Conservation (phyloP, 1,140 invertebrate species). For the Drosophila rufa region DNA sequence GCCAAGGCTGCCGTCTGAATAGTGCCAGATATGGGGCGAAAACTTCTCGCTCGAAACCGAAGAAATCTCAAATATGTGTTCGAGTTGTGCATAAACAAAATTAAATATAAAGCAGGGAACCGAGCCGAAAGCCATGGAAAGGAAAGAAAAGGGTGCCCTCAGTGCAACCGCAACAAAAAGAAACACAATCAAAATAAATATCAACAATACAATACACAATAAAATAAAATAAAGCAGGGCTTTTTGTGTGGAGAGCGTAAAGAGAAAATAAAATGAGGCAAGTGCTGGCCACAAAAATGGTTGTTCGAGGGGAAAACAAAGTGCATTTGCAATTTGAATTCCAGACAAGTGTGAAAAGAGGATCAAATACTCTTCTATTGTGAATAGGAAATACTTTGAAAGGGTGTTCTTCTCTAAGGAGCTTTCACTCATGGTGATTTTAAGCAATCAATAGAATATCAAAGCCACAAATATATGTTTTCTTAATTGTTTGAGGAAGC, state of each 20-base stretch:
- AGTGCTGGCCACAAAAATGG: conserved; percentile 35
- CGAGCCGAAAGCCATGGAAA: not conserved
- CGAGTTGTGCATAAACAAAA: conserved; percentile 65
- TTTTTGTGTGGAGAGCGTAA: conserved; percentile 27
- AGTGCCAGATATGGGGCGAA: conserved; percentile 21
- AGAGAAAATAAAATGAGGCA: conserved; percentile 25
- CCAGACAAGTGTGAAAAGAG: conserved; percentile 14
- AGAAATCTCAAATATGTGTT: conserved; percentile 76
- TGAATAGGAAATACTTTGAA: not conserved
- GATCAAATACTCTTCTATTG: not conserved
- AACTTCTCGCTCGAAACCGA: conserved; percentile 39
- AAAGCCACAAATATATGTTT: not conserved
- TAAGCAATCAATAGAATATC: conserved; percentile 3
- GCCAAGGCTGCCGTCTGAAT: conserved; percentile 35
- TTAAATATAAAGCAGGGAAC: conserved; percentile 46
- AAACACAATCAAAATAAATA: conserved; percentile 49
- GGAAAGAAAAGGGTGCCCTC: conserved; percentile 2
- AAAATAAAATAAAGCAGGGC: conserved; percentile 32
- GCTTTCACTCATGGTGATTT: not conserved
- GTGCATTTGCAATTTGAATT: conserved; percentile 57
- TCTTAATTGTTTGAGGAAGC: not conserved
- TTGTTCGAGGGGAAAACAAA: conserved; percentile 32
- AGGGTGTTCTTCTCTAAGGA: not conserved
- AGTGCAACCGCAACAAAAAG: conserved; percentile 24
- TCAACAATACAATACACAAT: conserved; percentile 23